phyloP scores from a whole-genome alignment of 2,797 vertebrate species.

The Hyperoplus lanceolatus region DNA sequence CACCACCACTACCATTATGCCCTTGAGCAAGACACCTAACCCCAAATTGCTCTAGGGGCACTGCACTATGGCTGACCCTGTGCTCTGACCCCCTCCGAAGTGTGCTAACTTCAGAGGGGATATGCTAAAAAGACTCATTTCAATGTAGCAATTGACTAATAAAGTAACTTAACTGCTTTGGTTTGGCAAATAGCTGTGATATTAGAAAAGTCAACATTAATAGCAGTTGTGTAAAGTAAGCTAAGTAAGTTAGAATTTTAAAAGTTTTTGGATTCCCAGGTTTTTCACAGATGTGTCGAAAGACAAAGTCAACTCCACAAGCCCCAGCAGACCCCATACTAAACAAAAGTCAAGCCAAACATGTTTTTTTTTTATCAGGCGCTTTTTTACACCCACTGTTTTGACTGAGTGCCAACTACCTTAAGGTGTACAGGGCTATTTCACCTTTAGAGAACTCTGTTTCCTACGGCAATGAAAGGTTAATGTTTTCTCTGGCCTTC shows the following conservation, averaged over 20 bases:
- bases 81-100: too few relatives aligned
- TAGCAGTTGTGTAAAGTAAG: neutral
- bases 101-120: too few relatives aligned
- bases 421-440: constrained; percentile 25
- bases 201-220: constrained; percentile 11
- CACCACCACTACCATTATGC: too few relatives aligned
- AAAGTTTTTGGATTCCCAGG: neutral
- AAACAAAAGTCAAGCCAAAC: constrained; percentile 11
- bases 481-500: constrained; percentile 47
- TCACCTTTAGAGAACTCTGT: constrained; percentile 28
- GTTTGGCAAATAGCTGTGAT: neutral
- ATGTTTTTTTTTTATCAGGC: neutral
- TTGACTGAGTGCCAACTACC: constrained; percentile 2
- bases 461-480: constrained; percentile 47
- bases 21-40: too few relatives aligned
- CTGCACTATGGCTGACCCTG: too few relatives aligned
- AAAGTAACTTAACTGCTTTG: too few relatives aligned
- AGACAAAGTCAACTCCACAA: neutral
- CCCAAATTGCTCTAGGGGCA: too few relatives aligned
- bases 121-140: too few relatives aligned
- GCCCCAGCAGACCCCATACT: neutral
- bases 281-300: neutral
- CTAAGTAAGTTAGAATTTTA: neutral
- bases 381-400: neutral
- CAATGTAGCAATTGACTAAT: too few relatives aligned